Conservation (phyloP, 2,113 vertebrate genomes). For the Turdus rufiventris region DNA sequence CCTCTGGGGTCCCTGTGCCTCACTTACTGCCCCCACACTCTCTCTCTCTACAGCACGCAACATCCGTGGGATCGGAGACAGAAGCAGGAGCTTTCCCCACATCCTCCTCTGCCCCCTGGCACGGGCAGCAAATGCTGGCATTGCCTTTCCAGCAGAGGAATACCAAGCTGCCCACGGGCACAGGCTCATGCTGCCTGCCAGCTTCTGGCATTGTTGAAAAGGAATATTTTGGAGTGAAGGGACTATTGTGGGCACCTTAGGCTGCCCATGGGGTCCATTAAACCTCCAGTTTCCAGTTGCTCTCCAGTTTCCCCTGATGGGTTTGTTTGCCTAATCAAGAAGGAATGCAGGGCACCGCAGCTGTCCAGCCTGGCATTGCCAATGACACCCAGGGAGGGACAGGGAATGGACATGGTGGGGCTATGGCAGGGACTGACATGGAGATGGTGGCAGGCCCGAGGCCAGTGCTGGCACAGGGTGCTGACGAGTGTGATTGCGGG, state of each 20-base stretch:
- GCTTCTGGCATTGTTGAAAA: not conserved
- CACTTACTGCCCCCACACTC: too few species aligned
- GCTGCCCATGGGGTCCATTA: not conserved
- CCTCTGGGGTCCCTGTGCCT: not conserved
- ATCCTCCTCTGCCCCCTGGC: not conserved
- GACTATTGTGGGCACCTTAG: not conserved
- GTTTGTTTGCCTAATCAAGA: not conserved
- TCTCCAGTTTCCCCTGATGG: not conserved
- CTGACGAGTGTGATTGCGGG: not conserved
- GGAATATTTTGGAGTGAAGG: not conserved
- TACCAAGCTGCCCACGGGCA: not conserved
- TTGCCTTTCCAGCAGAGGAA: not conserved
- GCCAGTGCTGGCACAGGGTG: not conserved
- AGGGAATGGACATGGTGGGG: fast-evolving
- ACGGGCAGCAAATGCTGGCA: not conserved
- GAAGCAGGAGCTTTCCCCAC: not conserved
- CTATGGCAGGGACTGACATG: not conserved
- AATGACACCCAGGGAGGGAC: not conserved
- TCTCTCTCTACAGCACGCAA: fast-evolving
- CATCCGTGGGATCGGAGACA: not conserved
- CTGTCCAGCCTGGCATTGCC: not conserved
- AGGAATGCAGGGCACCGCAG: not conserved
- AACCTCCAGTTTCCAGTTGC: not conserved
- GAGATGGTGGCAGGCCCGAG: fast-evolving
- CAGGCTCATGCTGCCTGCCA: not conserved